Evolutionary conservation across 2,888 invertebrate genomes (phyloP).

Genomic region (Chaetoderma sp.): DNA sequence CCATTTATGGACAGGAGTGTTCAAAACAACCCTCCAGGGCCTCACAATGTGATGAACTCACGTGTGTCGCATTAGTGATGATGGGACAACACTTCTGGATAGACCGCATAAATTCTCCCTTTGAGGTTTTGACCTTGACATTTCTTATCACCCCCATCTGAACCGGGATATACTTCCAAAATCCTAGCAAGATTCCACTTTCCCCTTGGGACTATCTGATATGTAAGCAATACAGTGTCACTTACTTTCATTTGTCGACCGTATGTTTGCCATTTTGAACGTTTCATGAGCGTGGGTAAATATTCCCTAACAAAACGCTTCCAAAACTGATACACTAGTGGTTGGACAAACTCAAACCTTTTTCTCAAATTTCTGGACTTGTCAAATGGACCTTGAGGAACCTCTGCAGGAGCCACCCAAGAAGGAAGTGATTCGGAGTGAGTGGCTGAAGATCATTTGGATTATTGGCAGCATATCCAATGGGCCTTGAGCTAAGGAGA

Average conservation of each 20-base stretch:
- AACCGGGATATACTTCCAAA: background rate
- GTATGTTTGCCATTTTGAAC: background rate
- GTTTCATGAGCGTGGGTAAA: background rate
- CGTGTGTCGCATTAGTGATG: too few relatives aligned
- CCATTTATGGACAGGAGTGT: too few relatives aligned
- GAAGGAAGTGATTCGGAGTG: slow-evolving; percentile 9
- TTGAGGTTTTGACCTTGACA: background rate
- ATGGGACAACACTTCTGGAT: background rate
- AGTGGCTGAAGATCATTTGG: slow-evolving; percentile 3
- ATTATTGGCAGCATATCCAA: background rate
- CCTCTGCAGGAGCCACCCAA: background rate
- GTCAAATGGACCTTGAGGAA: slow-evolving; percentile 7
- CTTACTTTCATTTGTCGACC: background rate
- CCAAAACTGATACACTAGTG: slow-evolving; percentile 1
- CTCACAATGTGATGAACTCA: too few relatives aligned
- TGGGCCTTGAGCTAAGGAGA: slow-evolving; percentile 1
- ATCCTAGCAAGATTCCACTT: background rate
- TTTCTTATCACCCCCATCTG: background rate
- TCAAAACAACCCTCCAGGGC: too few relatives aligned
- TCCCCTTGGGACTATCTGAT: background rate
- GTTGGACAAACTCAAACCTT: background rate
- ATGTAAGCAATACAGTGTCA: background rate
- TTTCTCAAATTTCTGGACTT: background rate
- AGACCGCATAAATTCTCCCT: background rate
- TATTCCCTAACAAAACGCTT: background rate